These are phyloP conservation scores for Omphaloscelis lunosa DNA, from an alignment of 2,888 invertebrate species.

Conservation along the genomic window DNA sequence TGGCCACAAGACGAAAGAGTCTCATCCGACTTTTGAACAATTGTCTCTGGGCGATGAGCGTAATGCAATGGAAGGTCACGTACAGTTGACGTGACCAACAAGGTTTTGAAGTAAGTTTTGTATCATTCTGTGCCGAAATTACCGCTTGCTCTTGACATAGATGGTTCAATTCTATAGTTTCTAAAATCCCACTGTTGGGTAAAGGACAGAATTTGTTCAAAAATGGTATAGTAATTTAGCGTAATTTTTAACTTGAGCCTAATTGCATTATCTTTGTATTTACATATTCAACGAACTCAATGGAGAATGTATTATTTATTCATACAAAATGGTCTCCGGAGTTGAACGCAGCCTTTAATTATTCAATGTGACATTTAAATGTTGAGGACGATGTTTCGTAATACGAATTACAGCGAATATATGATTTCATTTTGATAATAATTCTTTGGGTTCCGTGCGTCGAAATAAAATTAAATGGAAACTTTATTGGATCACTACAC, in stretches of 20 bases:
- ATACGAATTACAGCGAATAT: constrained; percentile 23
- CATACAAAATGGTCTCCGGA: constrained; percentile 10
- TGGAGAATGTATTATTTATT: constrained; percentile 29
- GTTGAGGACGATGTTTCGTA: constrained; percentile 7
- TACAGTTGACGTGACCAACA: constrained; percentile 23
- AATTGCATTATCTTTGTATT: constrained; percentile 12
- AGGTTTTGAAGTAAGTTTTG: neutral
- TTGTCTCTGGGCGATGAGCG: neutral
- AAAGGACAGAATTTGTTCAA: neutral
- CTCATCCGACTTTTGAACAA: neutral
- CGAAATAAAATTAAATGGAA: neutral
- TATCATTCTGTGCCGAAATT: neutral
- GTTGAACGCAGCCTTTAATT: constrained; percentile 3
- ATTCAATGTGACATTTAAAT: constrained; percentile 36
- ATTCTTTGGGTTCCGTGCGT: neutral
- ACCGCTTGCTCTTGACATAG: neutral
- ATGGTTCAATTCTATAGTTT: neutral
- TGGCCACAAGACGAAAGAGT: neutral
- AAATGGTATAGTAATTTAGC: neutral
- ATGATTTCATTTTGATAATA: neutral
- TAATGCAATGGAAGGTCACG: neutral
- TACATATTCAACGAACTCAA: constrained; percentile 28
- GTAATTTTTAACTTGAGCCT: neutral
- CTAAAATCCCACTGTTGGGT: neutral
- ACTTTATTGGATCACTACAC: neutral